Evolutionary conservation across 2,113 vertebrate genomes (phyloP), one percentile per base, ranked within the genome.

Genomic region (Eclectus roratus): DNA sequence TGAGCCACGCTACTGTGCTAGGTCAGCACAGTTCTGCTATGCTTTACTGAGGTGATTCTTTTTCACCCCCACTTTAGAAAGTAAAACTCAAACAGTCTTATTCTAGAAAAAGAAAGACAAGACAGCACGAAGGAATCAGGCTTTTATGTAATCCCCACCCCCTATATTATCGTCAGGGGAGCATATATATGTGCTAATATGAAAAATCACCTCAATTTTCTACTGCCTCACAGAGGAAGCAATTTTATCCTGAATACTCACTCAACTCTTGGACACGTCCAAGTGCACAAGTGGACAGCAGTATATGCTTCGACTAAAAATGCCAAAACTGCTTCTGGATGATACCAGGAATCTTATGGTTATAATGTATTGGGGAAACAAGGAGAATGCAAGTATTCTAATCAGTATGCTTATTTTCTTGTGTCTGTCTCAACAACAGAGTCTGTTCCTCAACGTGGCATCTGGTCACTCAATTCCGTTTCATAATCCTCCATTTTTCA

Each of bases 181-280:
- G 68, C 74, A 91, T 46, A 88, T 19, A 50, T 46, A 92, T 29
- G 37, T 64, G 53, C 25, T 71, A 84, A 71, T 83, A 66, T 92
- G 80, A 96, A 88, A 96, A 96, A 97, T 89, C 41, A 92, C 88
- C 82, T 94, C 78, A 47, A 85, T 80, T 88, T 80, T 83, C 68
- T 76, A 83, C 53, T 78, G 72, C 58, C 73, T 95, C 74, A 31
- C 61, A 95, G 66, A 95, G 89, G 89, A 79, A 93, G 52, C n/a
- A 64, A 90, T 95, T 97, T 94, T 94, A 89, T 88, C 86, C 77
- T 78, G 83, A 66, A 69, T 68, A 55, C 31, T 94, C 72, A 69
- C 82, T 95, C 85, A 93, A 88, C n/a, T 74, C 87, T 39, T 65
- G 84, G 76, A 89, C 66, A 29, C 16, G 63, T 91, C 80, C 60